Evolutionary conservation across 1,140 invertebrate species (phyloP), one percentile per base, ranked within the genome.

Genomic region (Drosophila teissieri): DNA sequence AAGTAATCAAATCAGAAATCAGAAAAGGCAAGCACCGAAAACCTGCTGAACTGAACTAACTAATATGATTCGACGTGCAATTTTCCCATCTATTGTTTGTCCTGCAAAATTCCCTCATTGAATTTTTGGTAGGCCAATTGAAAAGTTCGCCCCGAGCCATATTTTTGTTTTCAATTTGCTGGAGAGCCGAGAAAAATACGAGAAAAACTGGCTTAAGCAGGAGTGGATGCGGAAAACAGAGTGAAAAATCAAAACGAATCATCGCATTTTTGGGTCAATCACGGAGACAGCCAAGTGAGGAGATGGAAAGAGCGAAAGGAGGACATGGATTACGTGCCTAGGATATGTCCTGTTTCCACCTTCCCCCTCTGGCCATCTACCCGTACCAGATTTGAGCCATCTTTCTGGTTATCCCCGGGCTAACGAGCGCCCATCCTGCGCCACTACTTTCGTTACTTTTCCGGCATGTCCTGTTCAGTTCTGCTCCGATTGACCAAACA

Each of bases 231-330:
- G 52, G 19, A 67, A 48, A 74, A 40, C 55, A 74, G 37, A 63
- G 70, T 74, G 68, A 82, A 80, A 85, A 89, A 80, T 88, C 84
- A 82, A 81, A 86, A 75, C 80, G 83, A 89, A 89, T 89, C 83
- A 88, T 73, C 83, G 84, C 80, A 57, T 84, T 80, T 88, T 89
- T 83, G 76, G 83, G 83, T 88, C 83, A 88, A 88, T 88, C 84
- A 89, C 55, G 52, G 80, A 51, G 64, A 68, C 46, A 37, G 19
- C 37, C 34, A 55, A 34, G 61, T 39, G 24, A 48, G 14, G 56
- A 62, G 34, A 22, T 31, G 31, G 40, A 46, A 14, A 10, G 24
- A 57, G 40, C 52, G 15, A 14, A 48, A 76, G 36, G 74, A 51
- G 73, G 46, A 54, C 76, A 80, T 61, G 82, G 70, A 81, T 58